Percentiles rank a stretch among this genome's conserved stretches.
These are phyloP conservation scores for Callipepla californica DNA, from an alignment of 2,113 vertebrate species.

Conservation along the genomic window DNA sequence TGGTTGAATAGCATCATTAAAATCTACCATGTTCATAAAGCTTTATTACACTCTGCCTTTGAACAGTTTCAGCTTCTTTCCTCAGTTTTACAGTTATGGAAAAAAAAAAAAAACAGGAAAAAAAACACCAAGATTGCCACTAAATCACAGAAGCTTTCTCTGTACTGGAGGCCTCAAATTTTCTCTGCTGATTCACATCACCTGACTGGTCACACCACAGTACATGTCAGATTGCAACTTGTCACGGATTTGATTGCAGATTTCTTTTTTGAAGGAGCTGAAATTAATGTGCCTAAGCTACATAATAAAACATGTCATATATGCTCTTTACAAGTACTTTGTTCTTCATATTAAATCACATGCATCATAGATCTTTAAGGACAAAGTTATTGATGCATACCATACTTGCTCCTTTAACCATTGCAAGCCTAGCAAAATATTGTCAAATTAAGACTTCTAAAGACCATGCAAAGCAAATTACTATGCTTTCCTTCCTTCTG, in stretches of 20 bases:
- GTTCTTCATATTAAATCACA: constrained; percentile 57
- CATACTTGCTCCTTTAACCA: constrained; percentile 7
- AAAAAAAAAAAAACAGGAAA: not conserved
- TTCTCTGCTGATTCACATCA: constrained; percentile 39
- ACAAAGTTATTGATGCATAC: constrained; percentile 27
- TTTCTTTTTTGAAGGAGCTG: not conserved
- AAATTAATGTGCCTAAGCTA: constrained; percentile 32
- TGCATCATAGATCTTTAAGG: constrained; percentile 51
- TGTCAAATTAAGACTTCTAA: not conserved
- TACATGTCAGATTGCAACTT: constrained; percentile 38
- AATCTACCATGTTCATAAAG: not conserved
- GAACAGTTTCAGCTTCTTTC: not conserved
- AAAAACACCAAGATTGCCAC: not conserved
- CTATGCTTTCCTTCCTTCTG: not conserved
- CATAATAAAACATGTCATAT: constrained; percentile 29
- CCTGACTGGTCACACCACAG: constrained; percentile 37
- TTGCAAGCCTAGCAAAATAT: not conserved
- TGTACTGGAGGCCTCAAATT: not conserved
- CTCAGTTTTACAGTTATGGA: not conserved
- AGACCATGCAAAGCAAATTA: not conserved
- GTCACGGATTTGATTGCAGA: constrained; percentile 20
- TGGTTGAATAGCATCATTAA: not conserved
- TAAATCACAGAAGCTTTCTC: not conserved
- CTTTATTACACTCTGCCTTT: not conserved
- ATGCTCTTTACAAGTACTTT: constrained; percentile 35